Conservation (phyloP, 2,797 vertebrate species). For the Crenuchus spilurus region DNA sequence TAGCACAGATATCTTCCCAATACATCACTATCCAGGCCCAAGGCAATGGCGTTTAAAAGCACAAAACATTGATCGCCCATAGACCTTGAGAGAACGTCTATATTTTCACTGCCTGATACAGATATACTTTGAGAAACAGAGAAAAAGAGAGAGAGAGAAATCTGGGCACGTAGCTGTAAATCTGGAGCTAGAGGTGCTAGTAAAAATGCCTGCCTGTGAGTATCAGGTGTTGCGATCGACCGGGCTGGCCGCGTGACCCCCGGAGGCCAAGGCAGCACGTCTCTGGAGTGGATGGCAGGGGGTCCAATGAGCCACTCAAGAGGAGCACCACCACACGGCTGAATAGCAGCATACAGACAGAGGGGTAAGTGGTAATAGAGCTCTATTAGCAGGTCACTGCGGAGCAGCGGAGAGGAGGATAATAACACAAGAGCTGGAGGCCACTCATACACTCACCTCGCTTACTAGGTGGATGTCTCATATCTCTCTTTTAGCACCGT, state of each 20-base stretch:
- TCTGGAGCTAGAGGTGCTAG: slow-evolving; percentile 43
- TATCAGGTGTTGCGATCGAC: slow-evolving; percentile 75
- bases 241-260: slow-evolving; percentile 72
- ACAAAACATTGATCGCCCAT: slow-evolving; percentile 47
- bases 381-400: slow-evolving; percentile 75
- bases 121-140: slow-evolving; percentile 10
- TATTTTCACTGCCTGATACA: slow-evolving; percentile 28
- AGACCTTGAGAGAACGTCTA: slow-evolving; percentile 46
- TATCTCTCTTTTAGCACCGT: slow-evolving; percentile 49
- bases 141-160: slow-evolving; percentile 36
- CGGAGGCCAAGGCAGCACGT: slow-evolving; percentile 65
- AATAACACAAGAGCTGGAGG: slow-evolving; percentile 56
- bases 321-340: slow-evolving; percentile 63
- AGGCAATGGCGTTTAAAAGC: slow-evolving; percentile 43
- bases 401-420: slow-evolving; percentile 66
- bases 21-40: slow-evolving; percentile 21
- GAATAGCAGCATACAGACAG: slow-evolving; percentile 39
- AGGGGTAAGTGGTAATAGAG: slow-evolving; percentile 72
- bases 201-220: slow-evolving; percentile 42
- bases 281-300: slow-evolving; percentile 65
- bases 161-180: slow-evolving; percentile 39
- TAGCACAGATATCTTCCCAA: slow-evolving; percentile 3
- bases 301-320: slow-evolving; percentile 75
- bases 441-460: slow-evolving; percentile 51
- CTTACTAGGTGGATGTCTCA: slow-evolving; percentile 43